These are phyloP conservation scores for Lepeophtheirus nordmannii DNA, from an alignment of 2,888 invertebrate genomes.

Conservation along the genomic window DNA sequence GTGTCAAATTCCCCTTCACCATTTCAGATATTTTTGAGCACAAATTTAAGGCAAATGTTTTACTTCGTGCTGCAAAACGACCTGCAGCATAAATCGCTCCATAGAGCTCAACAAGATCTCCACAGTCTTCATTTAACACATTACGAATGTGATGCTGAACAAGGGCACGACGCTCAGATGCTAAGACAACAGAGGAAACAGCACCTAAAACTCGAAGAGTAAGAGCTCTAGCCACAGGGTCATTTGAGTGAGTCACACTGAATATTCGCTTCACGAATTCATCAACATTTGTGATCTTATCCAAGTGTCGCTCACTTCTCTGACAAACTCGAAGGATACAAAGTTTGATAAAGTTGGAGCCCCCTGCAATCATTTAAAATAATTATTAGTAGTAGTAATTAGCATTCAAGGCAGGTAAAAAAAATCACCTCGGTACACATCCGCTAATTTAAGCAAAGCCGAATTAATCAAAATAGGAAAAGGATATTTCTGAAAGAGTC, in stretches of 20 bases:
- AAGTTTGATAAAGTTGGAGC: slow-evolving; percentile 70
- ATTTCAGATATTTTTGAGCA: slow-evolving; percentile 86
- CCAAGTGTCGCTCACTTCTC: slow-evolving; percentile 68
- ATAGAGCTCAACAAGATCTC: slow-evolving; percentile 86
- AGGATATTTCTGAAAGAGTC: slow-evolving; percentile 89
- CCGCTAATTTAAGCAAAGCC: slow-evolving; percentile 79
- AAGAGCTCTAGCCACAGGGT: slow-evolving; percentile 76
- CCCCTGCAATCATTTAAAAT: slow-evolving; percentile 36
- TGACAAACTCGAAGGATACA: slow-evolving; percentile 39
- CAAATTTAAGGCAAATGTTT: slow-evolving; percentile 86
- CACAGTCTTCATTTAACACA: slow-evolving; percentile 60
- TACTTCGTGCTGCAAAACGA: slow-evolving; percentile 84
- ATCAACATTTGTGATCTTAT: slow-evolving; percentile 84
- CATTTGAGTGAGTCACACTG: slow-evolving; percentile 89
- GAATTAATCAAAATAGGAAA: slow-evolving; percentile 95
- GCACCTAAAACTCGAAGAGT: slow-evolving; percentile 42
- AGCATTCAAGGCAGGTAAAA: not conserved
- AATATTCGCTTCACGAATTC: slow-evolving; percentile 79
- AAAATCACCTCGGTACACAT: slow-evolving; percentile 58
- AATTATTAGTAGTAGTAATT: not conserved
- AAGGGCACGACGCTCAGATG: slow-evolving; percentile 26
- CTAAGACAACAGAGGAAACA: not conserved
- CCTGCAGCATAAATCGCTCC: slow-evolving; percentile 89
- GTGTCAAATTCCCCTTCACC: slow-evolving; percentile 82
- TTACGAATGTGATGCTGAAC: slow-evolving; percentile 85